Evolutionary conservation across 1,140 invertebrate genomes (phyloP).

Genomic region (Lamellibrachia luymesi): DNA sequence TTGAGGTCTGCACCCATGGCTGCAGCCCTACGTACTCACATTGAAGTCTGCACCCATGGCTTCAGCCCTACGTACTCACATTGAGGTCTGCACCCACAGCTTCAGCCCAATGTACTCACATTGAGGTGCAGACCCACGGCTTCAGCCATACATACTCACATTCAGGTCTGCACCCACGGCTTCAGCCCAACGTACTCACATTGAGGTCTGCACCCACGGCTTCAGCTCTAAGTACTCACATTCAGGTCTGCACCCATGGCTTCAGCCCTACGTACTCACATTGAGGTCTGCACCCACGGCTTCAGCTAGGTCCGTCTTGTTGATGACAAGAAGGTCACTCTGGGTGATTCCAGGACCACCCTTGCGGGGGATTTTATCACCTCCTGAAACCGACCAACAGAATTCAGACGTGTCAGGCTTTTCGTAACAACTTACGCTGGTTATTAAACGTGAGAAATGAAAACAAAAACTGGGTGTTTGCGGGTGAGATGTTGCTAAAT

Average conservation of each 20-base stretch:
- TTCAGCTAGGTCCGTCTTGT: slow-evolving; percentile 55
- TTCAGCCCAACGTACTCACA: too few relatives aligned
- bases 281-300: slow-evolving; percentile 53
- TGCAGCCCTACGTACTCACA: too few relatives aligned
- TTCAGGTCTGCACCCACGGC: too few relatives aligned
- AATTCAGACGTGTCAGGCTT: neutral
- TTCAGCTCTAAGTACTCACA: neutral
- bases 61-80: too few relatives aligned
- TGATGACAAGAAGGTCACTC: slow-evolving; percentile 56
- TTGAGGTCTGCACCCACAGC: too few relatives aligned
- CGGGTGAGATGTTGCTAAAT: neutral
- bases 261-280: slow-evolving; percentile 22
- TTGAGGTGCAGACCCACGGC: too few relatives aligned
- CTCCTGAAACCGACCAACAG: slow-evolving; percentile 34
- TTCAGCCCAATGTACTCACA: too few relatives aligned
- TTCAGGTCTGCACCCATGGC: neutral
- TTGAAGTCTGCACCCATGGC: too few relatives aligned
- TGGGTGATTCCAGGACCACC: slow-evolving; percentile 56
- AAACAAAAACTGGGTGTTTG: neutral
- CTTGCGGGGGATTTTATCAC: slow-evolving; percentile 56
- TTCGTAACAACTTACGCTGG: neutral
- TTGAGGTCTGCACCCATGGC: too few relatives aligned
- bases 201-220: too few relatives aligned
- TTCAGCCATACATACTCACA: too few relatives aligned
- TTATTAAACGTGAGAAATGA: neutral